A percentile compares a stretch with the other conserved stretches of the same genome.
These are phyloP conservation scores for Tanytarsus gracilentus DNA, from an alignment of 2,888 invertebrate species.

Conservation along the genomic window DNA sequence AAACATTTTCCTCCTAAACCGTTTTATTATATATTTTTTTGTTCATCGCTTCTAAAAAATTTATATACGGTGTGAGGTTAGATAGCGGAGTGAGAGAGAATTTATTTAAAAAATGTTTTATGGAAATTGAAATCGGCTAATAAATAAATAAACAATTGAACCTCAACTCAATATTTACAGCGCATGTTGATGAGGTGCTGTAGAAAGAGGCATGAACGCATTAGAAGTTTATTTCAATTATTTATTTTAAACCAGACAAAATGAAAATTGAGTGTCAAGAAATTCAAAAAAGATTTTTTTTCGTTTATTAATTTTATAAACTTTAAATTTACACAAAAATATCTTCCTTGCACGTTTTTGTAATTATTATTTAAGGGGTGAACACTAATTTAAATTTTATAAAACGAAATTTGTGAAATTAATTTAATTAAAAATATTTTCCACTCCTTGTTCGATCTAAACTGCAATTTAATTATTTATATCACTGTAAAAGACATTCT, in stretches of 20 bases:
- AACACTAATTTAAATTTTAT: neutral
- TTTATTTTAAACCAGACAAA: no score
- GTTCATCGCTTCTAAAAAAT: neutral
- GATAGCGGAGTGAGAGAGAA: neutral
- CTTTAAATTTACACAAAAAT: no score
- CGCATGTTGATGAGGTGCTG: conserved; percentile 9
- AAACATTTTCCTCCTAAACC: conserved; percentile 9
- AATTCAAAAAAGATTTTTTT: no score
- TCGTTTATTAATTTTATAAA: no score
- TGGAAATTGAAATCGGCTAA: conserved; percentile 24
- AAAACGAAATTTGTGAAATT: neutral
- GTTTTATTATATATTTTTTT: neutral
- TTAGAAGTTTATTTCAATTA: no score
- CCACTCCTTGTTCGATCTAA: no score
- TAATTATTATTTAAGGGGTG: no score
- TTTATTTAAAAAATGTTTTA: conserved; percentile 17
- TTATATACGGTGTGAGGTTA: neutral
- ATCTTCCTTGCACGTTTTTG: no score
- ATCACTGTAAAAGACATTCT: conserved; percentile 18
- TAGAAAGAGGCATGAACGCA: no score
- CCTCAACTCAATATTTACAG: neutral
- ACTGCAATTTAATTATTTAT: conserved; percentile 26
- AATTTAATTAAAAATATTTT: neutral
- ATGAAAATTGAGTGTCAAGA: no score
- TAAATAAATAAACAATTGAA: conserved; percentile 27